phyloP scores from a whole-genome alignment of 2,888 invertebrate genomes.

The Plutella xylostella region DNA sequence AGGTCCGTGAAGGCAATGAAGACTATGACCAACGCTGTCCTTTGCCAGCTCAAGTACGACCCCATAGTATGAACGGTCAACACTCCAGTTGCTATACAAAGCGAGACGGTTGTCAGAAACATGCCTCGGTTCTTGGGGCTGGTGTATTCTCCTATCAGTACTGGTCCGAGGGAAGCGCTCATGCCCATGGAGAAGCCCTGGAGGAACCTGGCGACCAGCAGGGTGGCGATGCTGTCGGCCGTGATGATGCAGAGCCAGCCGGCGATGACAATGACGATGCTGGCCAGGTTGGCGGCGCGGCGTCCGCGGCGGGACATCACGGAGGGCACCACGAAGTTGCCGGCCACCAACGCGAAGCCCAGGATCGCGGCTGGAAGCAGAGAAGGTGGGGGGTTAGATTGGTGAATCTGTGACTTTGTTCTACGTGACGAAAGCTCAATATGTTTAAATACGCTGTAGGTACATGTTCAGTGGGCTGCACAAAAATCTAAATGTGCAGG shows the following conservation, averaged over 20 bases:
- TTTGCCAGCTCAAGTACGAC: conserved; percentile 65
- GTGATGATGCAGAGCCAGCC: conserved; percentile 65
- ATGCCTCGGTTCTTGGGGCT: conserved; percentile 69
- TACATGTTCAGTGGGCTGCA: neutral
- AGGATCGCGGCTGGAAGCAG: conserved; percentile 39
- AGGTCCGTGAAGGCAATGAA: conserved; percentile 51
- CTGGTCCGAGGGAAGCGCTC: conserved; percentile 51
- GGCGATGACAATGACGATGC: conserved; percentile 45
- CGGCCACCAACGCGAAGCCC: conserved; percentile 37
- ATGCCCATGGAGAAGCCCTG: conserved; percentile 64
- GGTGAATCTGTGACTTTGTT: neutral
- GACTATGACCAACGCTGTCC: conserved; percentile 54
- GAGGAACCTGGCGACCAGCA: conserved; percentile 35
- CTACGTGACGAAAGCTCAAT: neutral
- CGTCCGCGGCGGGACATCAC: conserved; percentile 66
- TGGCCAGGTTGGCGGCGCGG: conserved; percentile 48
- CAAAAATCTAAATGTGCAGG: too few relatives aligned
- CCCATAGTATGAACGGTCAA: conserved; percentile 71
- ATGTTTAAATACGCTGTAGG: neutral
- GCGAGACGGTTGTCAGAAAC: conserved; percentile 63
- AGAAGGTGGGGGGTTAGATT: neutral
- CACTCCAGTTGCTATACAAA: conserved; percentile 68
- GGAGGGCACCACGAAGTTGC: conserved; percentile 35
- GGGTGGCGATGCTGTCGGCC: conserved; percentile 33
- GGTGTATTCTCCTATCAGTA: conserved; percentile 63